phyloP scores from a whole-genome alignment of 2,113 vertebrate species.

The Nerophis lumbriciformis region DNA sequence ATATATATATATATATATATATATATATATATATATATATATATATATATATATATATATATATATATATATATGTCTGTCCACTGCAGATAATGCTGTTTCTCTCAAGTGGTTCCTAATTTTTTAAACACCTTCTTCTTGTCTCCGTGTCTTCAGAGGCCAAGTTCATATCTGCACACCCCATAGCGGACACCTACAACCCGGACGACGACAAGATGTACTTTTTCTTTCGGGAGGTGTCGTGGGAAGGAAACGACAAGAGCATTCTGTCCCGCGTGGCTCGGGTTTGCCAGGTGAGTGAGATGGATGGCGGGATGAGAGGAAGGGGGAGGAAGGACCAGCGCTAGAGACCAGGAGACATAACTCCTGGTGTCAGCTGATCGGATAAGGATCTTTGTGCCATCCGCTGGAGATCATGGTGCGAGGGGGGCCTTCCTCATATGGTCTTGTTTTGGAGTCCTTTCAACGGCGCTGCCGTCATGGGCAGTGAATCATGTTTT shows the following conservation, averaged over 20 bases:
- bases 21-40: no score
- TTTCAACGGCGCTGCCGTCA: constrained; percentile 38
- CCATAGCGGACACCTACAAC: constrained; percentile 92
- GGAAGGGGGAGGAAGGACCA: not conserved
- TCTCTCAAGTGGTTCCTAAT: no score
- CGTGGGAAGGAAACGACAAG: constrained; percentile 87
- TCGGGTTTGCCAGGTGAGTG: constrained; percentile 89
- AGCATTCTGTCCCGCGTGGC: constrained; percentile 90
- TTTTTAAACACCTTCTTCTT: constrained; percentile 2
- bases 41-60: no score
- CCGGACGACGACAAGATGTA: constrained; percentile 98
- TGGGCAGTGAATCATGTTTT: constrained; percentile 40
- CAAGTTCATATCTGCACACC: constrained; percentile 89
- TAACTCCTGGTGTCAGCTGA: constrained; percentile 15
- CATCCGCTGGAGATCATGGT: constrained; percentile 8
- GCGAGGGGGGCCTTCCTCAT: constrained; percentile 37
- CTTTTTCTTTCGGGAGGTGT: constrained; percentile 96
- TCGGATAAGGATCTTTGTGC: constrained; percentile 30
- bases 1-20: no score
- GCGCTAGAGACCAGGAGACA: not conserved
- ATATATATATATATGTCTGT: no score
- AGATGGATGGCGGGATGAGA: not conserved
- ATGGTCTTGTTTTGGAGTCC: constrained; percentile 40
- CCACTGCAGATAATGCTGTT: no score
- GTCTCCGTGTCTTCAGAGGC: constrained; percentile 76